Base-by-base conservation (phyloP, 2,113 vertebrate genomes). In the Tiliqua scincoides region DNA sequence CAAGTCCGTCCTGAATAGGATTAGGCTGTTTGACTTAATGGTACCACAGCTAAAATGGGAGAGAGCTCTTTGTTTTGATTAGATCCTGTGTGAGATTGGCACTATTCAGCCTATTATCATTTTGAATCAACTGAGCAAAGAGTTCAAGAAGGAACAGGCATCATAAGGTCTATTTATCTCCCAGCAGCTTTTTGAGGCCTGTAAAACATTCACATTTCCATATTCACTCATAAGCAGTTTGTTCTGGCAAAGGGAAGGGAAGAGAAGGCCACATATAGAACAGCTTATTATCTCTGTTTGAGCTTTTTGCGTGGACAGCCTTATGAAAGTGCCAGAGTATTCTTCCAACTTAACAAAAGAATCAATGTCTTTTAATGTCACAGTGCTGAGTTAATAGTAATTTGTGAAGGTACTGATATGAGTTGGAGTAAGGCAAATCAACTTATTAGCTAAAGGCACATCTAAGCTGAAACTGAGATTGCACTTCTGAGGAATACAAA, bases 401-500 rank as follows among this genome's bases (percentile, higher is more conserved):
- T 68, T 32, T 68, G 65, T 81, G 79, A 70, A 21, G 4, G 65
- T 70, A 65, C 71, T 63, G 71, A 71, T 71, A 40, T 20, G 57
- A 20, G 30, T 27, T 83, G 82, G 65, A 59, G n/a, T 2, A 27
- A 25, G 79, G 52, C 52, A 79, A 43, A 71, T 21, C 27, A 61
- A 27, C 57, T 79, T 35, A 59, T 71, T 79, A 71, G 35, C 84
- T 85, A 79, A 85, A 20, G 54, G 76, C 43, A 78, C 89, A 65
- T 71, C 70, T 79, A 14, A 40, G 90, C 37, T 70, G 35, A 54
- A 75, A 82, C 89, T 85, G 62, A 83, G 15, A 63, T 87, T 89
- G 88, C 84, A 85, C 48, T 61, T 76, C 21, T 90, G 89, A 92
- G 82, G 91, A 89, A 92, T 93, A 73, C 85, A 87, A 80, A 76